phyloP scores from a whole-genome alignment of 2,797 vertebrate species.

The Melanotaenia parkinsoni region DNA sequence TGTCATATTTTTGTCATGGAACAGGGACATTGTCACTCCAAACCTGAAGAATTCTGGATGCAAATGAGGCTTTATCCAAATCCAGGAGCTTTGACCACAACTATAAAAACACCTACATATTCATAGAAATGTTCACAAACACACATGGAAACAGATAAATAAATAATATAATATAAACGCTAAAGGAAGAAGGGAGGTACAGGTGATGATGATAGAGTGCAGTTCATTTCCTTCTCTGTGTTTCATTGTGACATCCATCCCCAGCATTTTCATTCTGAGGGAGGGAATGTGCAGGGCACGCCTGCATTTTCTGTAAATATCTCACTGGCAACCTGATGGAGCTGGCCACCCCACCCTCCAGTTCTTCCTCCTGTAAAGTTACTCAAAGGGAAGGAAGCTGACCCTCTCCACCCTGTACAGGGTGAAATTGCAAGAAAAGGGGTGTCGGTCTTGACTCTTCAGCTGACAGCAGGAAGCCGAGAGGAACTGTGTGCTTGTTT shows the following conservation, averaged over 20 bases:
- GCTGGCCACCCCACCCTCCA: slow-evolving; percentile 3
- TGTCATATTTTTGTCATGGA: not conserved
- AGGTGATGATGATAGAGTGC: slow-evolving; percentile 59
- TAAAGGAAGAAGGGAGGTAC: slow-evolving; percentile 52
- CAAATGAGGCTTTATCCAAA: slow-evolving; percentile 14
- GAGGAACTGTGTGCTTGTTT: slow-evolving; percentile 46
- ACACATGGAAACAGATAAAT: slow-evolving; percentile 37
- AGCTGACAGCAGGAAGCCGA: slow-evolving; percentile 66
- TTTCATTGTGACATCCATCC: slow-evolving; percentile 42
- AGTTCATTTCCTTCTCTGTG: slow-evolving; percentile 49
- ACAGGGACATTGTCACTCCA: not conserved
- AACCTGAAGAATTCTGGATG: not conserved
- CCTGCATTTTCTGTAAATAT: slow-evolving; percentile 68
- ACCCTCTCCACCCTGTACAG: slow-evolving; percentile 48
- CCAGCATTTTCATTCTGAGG: slow-evolving; percentile 35
- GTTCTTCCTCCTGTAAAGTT: slow-evolving; percentile 9
- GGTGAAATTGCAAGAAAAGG: slow-evolving; percentile 51
- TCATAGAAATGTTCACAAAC: not conserved
- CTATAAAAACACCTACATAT: not conserved
- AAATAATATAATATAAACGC: slow-evolving; percentile 31
- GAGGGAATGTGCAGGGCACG: slow-evolving; percentile 38
- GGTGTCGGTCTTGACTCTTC: slow-evolving; percentile 42
- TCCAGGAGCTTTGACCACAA: slow-evolving; percentile 7
- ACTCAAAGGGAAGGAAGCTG: slow-evolving; percentile 72
- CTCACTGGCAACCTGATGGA: slow-evolving; percentile 19